Base-by-base conservation (phyloP, 2,113 vertebrate species). In the Ahaetulla prasina region DNA sequence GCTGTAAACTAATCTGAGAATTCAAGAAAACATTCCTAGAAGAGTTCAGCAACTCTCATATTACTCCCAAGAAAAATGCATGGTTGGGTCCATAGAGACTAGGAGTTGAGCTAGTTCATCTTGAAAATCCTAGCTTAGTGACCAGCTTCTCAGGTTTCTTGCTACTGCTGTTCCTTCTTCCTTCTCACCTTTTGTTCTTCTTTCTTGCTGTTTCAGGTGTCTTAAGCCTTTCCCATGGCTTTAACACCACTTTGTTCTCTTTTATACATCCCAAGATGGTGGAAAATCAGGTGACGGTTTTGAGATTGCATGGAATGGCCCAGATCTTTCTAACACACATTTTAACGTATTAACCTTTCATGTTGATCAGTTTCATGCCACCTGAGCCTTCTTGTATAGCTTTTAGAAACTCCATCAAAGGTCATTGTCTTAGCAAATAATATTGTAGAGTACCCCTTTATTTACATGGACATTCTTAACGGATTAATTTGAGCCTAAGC, bases 351-450 rank as follows among this genome's bases (percentile, higher is more conserved):
- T 39, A 80, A 80, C 68, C 30, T 47, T 14, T 49, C 23, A 54
- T 14, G 1, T 43, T 85, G 55, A 47, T 52, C 39, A 85, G 74
- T 57, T 86, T 60, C 22, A 43, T 43, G 45, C 50, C 16, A 39
- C 5, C 49, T 22, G 23, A 80, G 63, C 27, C 27, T 88, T 80
- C 27, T 22, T 86, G 25, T 7, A 23, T 20, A 10, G 14, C 55
- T 5, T 88, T 86, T 14, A 16, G 39, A 52, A 45, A 7, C 22
- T 54, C 18, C 0, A 4, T 25, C 27, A 6, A 90, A 68, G 60
- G 27, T 8, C 8, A 23, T 30, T 27, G 39, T 60, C 0, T 0
- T n/a, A 43, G 60, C 0, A 0, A 53, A 91, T 85, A 85, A 91
- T 0, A 0, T 39, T 86, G 92, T 47, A 43, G 92, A 57, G 22